Conservation (phyloP, 2,113 vertebrate genomes). For the Formicarius rufipectus region DNA sequence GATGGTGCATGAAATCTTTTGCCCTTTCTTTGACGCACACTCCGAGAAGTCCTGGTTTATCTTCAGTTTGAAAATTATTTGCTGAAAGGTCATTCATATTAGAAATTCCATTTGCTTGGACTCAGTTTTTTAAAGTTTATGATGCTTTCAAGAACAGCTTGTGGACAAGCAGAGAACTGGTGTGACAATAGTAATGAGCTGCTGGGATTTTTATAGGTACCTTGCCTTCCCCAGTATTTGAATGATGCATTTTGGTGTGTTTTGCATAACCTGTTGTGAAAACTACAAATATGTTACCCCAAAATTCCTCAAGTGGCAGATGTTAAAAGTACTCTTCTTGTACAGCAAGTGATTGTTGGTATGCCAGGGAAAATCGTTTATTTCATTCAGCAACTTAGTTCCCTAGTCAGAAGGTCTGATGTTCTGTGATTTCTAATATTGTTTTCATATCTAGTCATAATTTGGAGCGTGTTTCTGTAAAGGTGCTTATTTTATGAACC, state of each 20-base stretch:
- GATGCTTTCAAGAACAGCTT: not conserved
- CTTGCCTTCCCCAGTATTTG: not conserved
- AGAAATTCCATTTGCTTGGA: not conserved
- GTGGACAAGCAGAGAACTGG: not conserved
- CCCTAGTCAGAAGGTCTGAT: not conserved
- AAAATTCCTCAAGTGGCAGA: not conserved
- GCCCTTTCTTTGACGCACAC: not conserved
- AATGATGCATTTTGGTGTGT: not conserved
- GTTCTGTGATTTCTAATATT: not conserved
- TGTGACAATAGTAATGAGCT: not conserved
- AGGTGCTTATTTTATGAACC: not conserved
- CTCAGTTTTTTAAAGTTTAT: not conserved
- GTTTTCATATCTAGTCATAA: not conserved
- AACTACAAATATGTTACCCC: not conserved
- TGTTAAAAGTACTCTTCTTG: not conserved
- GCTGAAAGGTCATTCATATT: not conserved
- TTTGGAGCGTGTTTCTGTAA: not conserved
- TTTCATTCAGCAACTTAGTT: not conserved
- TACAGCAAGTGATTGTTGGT: not conserved
- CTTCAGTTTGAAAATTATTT: not conserved
- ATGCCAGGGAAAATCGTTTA: not conserved
- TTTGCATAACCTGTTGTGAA: not conserved
- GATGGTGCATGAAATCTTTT: not conserved
- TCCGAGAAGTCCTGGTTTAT: not conserved
- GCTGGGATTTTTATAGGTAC: not conserved